A percentile compares a stretch with the other conserved stretches of the same genome.
phyloP scores from a whole-genome alignment of 2,888 invertebrate genomes.

The Margaritifera margaritifera region DNA sequence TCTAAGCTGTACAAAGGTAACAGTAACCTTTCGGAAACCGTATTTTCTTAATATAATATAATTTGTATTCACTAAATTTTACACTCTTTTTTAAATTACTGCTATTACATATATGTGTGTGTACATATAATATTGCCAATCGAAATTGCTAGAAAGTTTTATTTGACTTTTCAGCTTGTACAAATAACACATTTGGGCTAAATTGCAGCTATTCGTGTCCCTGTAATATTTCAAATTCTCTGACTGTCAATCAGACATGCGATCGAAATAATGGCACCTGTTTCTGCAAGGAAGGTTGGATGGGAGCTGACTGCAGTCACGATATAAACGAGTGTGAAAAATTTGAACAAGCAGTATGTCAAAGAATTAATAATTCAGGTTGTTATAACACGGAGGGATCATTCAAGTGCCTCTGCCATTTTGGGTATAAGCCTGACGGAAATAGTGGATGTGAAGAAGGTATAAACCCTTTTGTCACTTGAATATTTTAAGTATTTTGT shows the following conservation, averaged over 20 bases:
- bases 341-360: not conserved
- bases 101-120: no score
- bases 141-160: no score
- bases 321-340: conserved; percentile 8
- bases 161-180: not conserved
- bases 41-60: no score
- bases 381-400: conserved; percentile 1
- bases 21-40: no score
- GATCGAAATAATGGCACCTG: conserved; percentile 3
- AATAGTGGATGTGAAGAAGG: no score
- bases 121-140: no score
- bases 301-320: not conserved
- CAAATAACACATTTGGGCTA: conserved; percentile 3
- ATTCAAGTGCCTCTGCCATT: not conserved
- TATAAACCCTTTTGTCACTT: no score
- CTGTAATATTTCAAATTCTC: not conserved
- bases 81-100: no score
- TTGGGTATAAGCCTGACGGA: not conserved
- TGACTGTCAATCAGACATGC: not conserved
- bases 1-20: no score
- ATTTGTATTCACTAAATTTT: no score
- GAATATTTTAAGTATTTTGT: no score
- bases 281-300: conserved; percentile 1
- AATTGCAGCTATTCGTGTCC: not conserved
- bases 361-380: not conserved